phyloP scores from a whole-genome alignment of 2,797 vertebrate species.

The Falco novaeseelandiae region DNA sequence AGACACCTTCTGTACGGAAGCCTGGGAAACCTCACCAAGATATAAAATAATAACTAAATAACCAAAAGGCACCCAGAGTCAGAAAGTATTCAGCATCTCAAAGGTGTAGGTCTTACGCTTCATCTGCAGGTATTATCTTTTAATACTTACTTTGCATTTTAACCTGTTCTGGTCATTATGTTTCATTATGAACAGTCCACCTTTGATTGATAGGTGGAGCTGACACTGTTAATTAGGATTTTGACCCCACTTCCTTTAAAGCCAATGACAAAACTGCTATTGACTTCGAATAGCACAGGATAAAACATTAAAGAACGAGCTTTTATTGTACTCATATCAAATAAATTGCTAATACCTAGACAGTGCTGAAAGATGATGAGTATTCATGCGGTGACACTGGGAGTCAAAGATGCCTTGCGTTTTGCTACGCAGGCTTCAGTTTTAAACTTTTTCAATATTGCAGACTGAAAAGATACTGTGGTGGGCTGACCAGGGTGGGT shows the following conservation, averaged over 20 bases:
- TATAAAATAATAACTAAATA: not conserved
- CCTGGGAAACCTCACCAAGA: not conserved
- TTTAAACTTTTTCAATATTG: not conserved
- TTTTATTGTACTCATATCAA: not conserved
- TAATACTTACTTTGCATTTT: not conserved
- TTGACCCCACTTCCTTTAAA: slow-evolving; percentile 8
- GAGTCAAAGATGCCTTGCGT: not conserved
- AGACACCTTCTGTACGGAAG: not conserved
- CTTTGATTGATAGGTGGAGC: not conserved
- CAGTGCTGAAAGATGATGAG: not conserved
- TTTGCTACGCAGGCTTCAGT: not conserved
- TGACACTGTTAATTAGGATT: slow-evolving; percentile 22
- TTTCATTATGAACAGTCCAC: not conserved
- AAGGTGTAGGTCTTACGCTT: not conserved
- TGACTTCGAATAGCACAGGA: not conserved
- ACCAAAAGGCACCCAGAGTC: not conserved
- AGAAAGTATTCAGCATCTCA: not conserved
- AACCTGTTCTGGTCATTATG: not conserved
- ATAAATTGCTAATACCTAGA: not conserved
- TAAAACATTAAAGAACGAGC: not conserved
- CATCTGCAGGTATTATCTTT: not conserved
- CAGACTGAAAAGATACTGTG: not conserved
- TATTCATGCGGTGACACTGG: not conserved
- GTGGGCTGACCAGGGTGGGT: not conserved
- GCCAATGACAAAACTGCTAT: slow-evolving; percentile 18